Base-by-base conservation (phyloP, 1,140 invertebrate species). In the Drosophila miranda region DNA sequence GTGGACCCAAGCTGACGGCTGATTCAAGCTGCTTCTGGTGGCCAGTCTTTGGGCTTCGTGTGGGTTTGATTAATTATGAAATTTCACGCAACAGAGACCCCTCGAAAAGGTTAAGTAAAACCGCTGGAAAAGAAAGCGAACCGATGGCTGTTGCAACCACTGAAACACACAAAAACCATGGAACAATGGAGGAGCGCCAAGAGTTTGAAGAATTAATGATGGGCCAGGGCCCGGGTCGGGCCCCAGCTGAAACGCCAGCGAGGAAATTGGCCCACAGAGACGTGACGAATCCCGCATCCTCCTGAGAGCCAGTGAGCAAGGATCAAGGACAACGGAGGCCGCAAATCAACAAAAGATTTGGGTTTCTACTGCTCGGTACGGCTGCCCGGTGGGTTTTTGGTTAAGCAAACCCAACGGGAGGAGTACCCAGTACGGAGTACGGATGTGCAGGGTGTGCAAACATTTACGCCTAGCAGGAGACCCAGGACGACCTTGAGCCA, bases 41-140 rank as follows among this genome's bases (percentile, higher is more conserved):
- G 26, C 55, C 55, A 46, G 52, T 55, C 56, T 42, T 30, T 26
- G 56, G 62, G 51, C 57, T 49, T 34, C 56, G 51, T 50, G 55
- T 68, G 76, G 71, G 74, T 83, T 89, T 89, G 87, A 89, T 89
- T 89, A 89, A 89, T 89, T 89, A 42, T 70, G 9, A 51, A 80
- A 89, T 87, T 89, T 89, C 87, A 89, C 82, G 87, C 87, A 87
- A 89, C 72, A 81, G 58, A 84, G 71, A 58, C 50, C 38, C 61
- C 45, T 50, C 14, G 34, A 45, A 57, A 71, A 76, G 44, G 48
- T 55, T 48, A 54, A 53, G 14, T 42, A 59, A 74, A 75, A 26
- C 59, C 59, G 53, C 54, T 50, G 51, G 52, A 53, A 78, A 66
- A 86, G 48, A 78, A 78, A 83, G 79, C 70, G 60, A 38, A 9